phyloP scores from a whole-genome alignment of 1,140 invertebrate genomes.

The Catajapyx aquilonaris region DNA sequence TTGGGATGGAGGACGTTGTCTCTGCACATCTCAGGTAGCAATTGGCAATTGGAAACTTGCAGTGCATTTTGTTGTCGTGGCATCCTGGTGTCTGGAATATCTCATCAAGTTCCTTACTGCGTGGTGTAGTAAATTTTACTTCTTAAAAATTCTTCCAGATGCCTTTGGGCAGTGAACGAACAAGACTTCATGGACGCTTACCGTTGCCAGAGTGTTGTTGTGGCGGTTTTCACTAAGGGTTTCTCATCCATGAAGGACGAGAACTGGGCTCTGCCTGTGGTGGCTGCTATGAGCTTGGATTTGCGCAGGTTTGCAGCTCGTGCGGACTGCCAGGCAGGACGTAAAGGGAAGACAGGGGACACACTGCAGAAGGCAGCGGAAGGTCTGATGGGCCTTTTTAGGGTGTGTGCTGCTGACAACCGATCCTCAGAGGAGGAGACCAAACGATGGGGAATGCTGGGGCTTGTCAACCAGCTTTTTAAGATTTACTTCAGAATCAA shows the following conservation, averaged over 20 bases:
- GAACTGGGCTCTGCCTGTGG: constrained; percentile 83
- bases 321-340: constrained; percentile 37
- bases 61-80: not conserved
- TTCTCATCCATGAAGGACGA: constrained; percentile 80
- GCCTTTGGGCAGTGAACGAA: constrained; percentile 35
- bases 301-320: constrained; percentile 59
- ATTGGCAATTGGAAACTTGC: not conserved
- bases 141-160: constrained; percentile 21
- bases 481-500: constrained; percentile 97
- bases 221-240: constrained; percentile 58
- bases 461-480: constrained; percentile 87
- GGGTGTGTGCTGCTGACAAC: constrained; percentile 89
- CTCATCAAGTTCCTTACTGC: not conserved
- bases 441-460: constrained; percentile 88
- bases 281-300: constrained; percentile 76
- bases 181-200: constrained; percentile 55
- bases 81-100: not conserved
- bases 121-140: not conserved
- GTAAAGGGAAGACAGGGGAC: constrained; percentile 32
- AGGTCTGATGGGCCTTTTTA: constrained; percentile 77
- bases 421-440: constrained; percentile 67
- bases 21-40: constrained; percentile 48
- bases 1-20: constrained; percentile 53
- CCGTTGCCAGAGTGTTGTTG: constrained; percentile 48
- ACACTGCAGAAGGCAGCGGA: constrained; percentile 86